Evolutionary conservation across 1,140 invertebrate genomes (phyloP).

Genomic region (Holotrichia oblita): DNA sequence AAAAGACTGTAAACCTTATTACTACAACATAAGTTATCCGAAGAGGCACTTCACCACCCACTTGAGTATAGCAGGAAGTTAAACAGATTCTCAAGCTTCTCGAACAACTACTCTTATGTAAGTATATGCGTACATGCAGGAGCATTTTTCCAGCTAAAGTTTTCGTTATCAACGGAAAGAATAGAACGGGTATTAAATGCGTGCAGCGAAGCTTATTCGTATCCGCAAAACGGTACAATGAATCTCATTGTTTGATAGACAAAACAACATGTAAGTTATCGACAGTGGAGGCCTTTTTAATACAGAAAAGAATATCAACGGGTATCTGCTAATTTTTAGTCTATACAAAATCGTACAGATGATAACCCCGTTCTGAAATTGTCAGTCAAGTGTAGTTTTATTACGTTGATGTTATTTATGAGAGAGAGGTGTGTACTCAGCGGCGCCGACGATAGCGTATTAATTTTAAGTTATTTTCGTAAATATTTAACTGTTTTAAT

Average conservation of each 20-base stretch:
- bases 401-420: constrained; percentile 32
- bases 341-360: constrained; percentile 4
- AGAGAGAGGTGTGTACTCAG: background rate
- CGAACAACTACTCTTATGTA: background rate
- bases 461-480: constrained; percentile 25
- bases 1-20: constrained; percentile 1
- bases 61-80: background rate
- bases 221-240: constrained; percentile 26
- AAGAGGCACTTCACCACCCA: background rate
- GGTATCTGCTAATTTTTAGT: background rate
- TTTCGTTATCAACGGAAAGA: background rate
- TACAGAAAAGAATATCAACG: background rate
- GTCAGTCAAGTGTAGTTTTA: background rate
- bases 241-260: constrained; percentile 16
- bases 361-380: constrained; percentile 25
- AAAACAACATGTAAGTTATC: constrained; percentile 30
- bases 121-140: background rate
- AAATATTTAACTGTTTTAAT: constrained; percentile 12
- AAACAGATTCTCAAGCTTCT: background rate
- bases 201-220: background rate
- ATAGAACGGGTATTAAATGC: background rate
- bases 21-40: background rate
- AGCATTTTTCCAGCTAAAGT: background rate
- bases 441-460: background rate
- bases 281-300: background rate